Evolutionary conservation across 2,888 invertebrate species (phyloP).

Genomic region (Perithous albicinctus): DNA sequence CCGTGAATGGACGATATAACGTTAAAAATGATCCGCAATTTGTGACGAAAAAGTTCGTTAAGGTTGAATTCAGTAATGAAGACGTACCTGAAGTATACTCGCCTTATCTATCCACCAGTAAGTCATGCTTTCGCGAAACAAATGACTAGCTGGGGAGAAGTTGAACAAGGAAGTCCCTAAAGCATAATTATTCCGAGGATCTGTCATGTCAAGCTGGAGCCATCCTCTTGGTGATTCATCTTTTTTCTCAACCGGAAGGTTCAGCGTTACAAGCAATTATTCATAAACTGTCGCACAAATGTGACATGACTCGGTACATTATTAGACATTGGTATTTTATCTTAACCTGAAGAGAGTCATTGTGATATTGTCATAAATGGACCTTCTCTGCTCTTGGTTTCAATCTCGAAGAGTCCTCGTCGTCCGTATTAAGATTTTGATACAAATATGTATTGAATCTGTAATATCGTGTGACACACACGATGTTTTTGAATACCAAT

Average conservation of each 20-base stretch:
- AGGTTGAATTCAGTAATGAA: not conserved
- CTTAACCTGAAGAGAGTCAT: not conserved
- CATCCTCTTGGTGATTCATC: slow-evolving; percentile 12
- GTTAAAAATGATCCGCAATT: no score
- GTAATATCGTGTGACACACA: not conserved
- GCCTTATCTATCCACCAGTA: slow-evolving; percentile 8
- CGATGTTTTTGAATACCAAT: not conserved
- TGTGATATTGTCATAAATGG: slow-evolving; percentile 23
- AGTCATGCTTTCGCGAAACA: slow-evolving; percentile 15
- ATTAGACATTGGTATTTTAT: slow-evolving; percentile 13
- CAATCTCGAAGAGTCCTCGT: not conserved
- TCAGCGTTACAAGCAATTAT: slow-evolving; percentile 17
- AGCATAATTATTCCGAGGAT: slow-evolving; percentile 22
- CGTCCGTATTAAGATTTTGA: not conserved
- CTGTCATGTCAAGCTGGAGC: slow-evolving; percentile 4
- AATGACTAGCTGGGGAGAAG: slow-evolving; percentile 7
- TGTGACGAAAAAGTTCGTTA: not conserved
- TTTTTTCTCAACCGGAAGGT: slow-evolving; percentile 18
- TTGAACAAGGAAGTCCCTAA: not conserved
- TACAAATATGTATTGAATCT: not conserved
- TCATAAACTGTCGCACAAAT: slow-evolving; percentile 10
- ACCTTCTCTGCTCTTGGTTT: not conserved
- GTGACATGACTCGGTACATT: slow-evolving; percentile 19
- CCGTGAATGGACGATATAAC: no score
- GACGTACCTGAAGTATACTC: not conserved